Evolutionary conservation across 2,797 vertebrate species (phyloP), one percentile per base, ranked within the genome.

Genomic region (Halcyon chelicuti): DNA sequence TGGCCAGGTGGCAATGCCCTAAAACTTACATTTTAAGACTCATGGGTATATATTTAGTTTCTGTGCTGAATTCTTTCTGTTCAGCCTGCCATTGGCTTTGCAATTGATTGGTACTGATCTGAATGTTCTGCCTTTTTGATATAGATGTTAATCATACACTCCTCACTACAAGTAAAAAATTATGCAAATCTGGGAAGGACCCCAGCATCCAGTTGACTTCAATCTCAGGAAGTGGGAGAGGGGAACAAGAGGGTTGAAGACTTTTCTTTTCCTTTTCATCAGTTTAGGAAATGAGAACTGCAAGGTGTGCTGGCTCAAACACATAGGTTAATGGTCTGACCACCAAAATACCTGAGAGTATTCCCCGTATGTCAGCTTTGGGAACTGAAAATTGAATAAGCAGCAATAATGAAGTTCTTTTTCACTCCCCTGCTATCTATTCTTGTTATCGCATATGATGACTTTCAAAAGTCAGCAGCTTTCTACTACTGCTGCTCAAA

Each of bases 301-400:
- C 44, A 74, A 12, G 3, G 58, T 29, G 49, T 61, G 58, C 76
- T 72, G 65, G 70, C 61, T 90, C 63, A 79, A 78, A 87, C 52
- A 88, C 71, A 55, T 70, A 94, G 87, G 92, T 95, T 95, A 94
- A 93, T 88, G 88, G 79, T 80, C 79, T 94, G 90, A 95, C 86
- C 70, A 92, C 65, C 92, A 88, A 92, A 95, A 95, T 93, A 88
- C 86, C 92, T 72, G 40, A 65, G 88, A 93, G 83, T 72, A 92
- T 94, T 90, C 70, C 49, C 2, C 0, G 31, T 42, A 80, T 28
- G 70, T 72, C 76, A 61, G 57, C 76, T 84, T 71, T 86, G 70
- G 90, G 83, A 94, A 95, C 80, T 81, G 66, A 88, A 95, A 94
- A 94, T 77, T 90, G 90, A 93, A 86, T 93, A 96, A 92, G 72